These are phyloP conservation scores for Drosophila virilis DNA, from an alignment of 1,140 invertebrate genomes.

Conservation along the genomic window DNA sequence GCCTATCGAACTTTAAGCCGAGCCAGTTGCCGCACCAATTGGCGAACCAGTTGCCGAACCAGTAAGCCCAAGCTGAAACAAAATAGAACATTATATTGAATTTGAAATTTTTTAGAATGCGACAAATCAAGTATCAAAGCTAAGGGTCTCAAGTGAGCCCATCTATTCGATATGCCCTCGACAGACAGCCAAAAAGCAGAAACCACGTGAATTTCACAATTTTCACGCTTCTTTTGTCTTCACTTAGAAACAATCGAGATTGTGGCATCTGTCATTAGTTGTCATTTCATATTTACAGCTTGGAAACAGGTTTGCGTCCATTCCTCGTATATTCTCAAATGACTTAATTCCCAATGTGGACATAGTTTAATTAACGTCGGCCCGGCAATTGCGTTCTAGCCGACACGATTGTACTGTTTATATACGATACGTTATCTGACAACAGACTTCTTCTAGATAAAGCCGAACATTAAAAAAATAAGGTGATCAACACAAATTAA, in stretches of 20 bases:
- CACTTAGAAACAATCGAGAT: conserved; percentile 2
- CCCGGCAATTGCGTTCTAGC: conserved; percentile 39
- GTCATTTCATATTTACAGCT: conserved; percentile 25
- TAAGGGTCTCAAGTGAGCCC: too few species aligned
- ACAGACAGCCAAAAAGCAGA: background rate
- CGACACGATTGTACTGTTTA: conserved; percentile 17
- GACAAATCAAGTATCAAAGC: too few species aligned
- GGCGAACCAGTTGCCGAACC: too few species aligned
- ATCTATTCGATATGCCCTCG: background rate
- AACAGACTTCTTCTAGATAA: conserved; percentile 18
- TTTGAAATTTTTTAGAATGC: too few species aligned
- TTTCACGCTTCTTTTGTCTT: conserved; percentile 8
- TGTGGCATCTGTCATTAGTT: conserved; percentile 14
- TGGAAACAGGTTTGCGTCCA: conserved; percentile 27
- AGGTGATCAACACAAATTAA: conserved; percentile 5
- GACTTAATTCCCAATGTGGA: conserved; percentile 12
- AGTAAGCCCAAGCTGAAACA: too few species aligned
- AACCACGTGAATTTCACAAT: conserved; percentile 25
- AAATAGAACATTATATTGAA: too few species aligned
- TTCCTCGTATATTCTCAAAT: conserved; percentile 1
- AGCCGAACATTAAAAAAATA: background rate
- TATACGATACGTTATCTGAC: conserved; percentile 32
- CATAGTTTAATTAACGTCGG: conserved; percentile 29
- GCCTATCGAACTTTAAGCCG: too few species aligned
- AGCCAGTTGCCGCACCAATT: too few species aligned